Conservation (phyloP, 37 sponge, comb jelly and placozoan genomes). For the Cliona cf. orientalis region DNA sequence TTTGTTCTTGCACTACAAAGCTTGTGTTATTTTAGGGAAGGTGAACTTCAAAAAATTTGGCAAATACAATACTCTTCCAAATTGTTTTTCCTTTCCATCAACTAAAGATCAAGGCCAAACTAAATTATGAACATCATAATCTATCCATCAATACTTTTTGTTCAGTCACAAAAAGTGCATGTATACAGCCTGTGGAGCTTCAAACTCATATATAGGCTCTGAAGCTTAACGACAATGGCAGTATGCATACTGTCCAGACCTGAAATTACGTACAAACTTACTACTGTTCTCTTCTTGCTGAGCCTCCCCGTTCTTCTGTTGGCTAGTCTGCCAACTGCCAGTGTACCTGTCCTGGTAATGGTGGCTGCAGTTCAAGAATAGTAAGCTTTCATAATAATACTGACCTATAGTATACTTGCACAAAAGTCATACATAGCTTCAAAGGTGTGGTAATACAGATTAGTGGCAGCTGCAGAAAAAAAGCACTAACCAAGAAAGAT, state of each 20-base stretch:
- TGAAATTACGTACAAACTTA: too few relatives aligned
- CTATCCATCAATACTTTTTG: not conserved
- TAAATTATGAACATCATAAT: not conserved
- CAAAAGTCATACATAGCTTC: not conserved
- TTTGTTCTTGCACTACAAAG: too few relatives aligned
- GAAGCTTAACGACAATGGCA: too few relatives aligned
- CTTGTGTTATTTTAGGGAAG: too few relatives aligned
- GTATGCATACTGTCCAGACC: too few relatives aligned
- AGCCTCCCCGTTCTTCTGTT: conserved; percentile 42
- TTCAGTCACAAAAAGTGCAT: not conserved
- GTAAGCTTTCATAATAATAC: not conserved
- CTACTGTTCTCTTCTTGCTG: not conserved
- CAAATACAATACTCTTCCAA: too few relatives aligned
- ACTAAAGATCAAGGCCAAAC: too few relatives aligned
- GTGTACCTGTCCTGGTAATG: conserved; percentile 78
- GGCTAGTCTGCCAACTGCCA: conserved; percentile 64
- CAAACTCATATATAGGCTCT: too few relatives aligned
- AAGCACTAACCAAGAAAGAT: conserved; percentile 60
- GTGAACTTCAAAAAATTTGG: too few relatives aligned
- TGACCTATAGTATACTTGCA: not conserved
- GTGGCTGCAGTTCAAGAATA: conserved; percentile 28
- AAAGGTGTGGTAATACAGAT: not conserved
- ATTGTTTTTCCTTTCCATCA: too few relatives aligned
- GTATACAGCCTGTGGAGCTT: too few relatives aligned
- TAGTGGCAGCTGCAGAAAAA: not conserved